phyloP scores from a whole-genome alignment of 1,140 invertebrate genomes.

The Acromyrmex echinatior region DNA sequence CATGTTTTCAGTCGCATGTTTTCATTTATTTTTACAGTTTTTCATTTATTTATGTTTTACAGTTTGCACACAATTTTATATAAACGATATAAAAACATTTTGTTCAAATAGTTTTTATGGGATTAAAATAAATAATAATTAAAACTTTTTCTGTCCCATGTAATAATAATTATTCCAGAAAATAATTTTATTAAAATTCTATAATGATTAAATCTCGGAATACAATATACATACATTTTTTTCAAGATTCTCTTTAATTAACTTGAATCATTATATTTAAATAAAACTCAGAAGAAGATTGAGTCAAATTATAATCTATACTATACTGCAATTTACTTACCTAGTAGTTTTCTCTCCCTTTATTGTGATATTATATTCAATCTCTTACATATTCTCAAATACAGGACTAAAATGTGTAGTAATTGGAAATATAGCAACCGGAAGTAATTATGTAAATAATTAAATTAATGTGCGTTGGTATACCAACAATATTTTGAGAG shows the following conservation, averaged over 20 bases:
- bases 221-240: neutral
- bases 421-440: neutral
- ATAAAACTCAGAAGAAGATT: neutral
- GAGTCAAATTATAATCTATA: neutral
- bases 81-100: neutral
- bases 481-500: neutral
- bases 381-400: neutral
- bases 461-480: neutral
- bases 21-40: neutral
- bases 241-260: constrained; percentile 1
- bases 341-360: neutral
- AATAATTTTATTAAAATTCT: neutral
- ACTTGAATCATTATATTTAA: neutral
- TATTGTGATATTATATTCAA: neutral
- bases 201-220: neutral
- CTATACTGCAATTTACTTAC: neutral
- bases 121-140: neutral
- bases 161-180: neutral
- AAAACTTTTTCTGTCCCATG: neutral
- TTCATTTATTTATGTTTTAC: neutral
- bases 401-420: neutral
- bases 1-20: neutral
- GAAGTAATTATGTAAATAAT: neutral
- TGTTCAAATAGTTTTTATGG: neutral
- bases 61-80: neutral